These are phyloP conservation scores for Amphimedon queenslandica DNA, from an alignment of 37 sponge, comb jelly and placozoan genomes.

Conservation along the genomic window DNA sequence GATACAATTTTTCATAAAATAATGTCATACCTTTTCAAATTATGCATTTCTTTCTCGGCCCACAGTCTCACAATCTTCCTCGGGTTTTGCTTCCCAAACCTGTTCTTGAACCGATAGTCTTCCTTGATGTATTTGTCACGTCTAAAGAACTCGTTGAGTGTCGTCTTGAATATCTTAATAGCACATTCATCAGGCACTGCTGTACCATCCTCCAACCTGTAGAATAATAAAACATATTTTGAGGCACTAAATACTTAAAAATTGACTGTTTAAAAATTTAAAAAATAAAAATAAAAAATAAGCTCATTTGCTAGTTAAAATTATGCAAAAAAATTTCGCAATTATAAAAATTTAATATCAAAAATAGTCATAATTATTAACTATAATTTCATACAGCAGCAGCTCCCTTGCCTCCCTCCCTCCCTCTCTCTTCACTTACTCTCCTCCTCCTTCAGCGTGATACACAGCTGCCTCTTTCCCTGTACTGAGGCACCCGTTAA, in stretches of 20 bases:
- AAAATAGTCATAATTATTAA: too few relatives aligned
- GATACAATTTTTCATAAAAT: not conserved
- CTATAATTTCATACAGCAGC: not conserved
- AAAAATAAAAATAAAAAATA: too few relatives aligned
- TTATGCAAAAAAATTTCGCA: too few relatives aligned
- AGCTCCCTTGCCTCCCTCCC: not conserved
- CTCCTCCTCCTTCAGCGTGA: conserved; percentile 82
- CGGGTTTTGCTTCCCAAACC: conserved; percentile 75
- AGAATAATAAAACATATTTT: too few relatives aligned
- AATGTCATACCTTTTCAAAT: conserved; percentile 63
- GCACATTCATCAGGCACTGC: conserved; percentile 85
- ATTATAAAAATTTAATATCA: too few relatives aligned
- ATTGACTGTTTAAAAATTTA: too few relatives aligned
- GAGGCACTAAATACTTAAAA: too few relatives aligned
- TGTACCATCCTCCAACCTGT: conserved; percentile 35
- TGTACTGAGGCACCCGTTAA: conserved; percentile 87
- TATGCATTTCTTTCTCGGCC: conserved; percentile 97
- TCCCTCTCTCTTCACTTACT: conserved; percentile 22
- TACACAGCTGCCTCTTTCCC: conserved; percentile 95
- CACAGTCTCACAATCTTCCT: conserved; percentile 76
- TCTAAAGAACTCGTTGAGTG: conserved; percentile 94
- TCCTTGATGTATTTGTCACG: conserved; percentile 90
- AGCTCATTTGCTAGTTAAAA: too few relatives aligned
- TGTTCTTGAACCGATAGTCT: conserved; percentile 80
- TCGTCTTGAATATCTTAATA: conserved; percentile 96